Percentiles rank a stretch among this genome's conserved stretches.
phyloP scores from a whole-genome alignment of 1,140 invertebrate species.

The Drosophila varians region DNA sequence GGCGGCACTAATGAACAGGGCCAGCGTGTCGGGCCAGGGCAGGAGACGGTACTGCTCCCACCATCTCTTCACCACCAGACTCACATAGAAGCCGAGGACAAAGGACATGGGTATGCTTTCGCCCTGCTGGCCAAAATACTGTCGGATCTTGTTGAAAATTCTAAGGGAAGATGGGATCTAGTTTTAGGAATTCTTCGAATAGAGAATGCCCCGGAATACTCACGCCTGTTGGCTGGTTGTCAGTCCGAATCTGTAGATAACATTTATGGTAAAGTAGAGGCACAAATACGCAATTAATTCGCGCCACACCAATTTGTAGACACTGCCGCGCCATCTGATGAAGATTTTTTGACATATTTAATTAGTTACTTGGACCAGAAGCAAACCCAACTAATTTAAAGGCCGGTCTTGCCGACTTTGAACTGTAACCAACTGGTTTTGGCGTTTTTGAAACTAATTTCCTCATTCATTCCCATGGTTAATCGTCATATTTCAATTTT shows the following conservation, averaged over 20 bases:
- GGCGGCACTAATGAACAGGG: slow-evolving; percentile 94
- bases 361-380: background rate
- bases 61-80: slow-evolving; percentile 94
- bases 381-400: background rate
- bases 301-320: slow-evolving; percentile 98
- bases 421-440: slow-evolving; percentile 42
- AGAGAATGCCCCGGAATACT: slow-evolving; percentile 68
- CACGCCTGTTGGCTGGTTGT: slow-evolving; percentile 92
- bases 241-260: slow-evolving; percentile 94
- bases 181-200: background rate
- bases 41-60: slow-evolving; percentile 96
- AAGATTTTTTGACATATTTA: slow-evolving; percentile 7
- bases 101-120: slow-evolving; percentile 96
- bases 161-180: slow-evolving; percentile 81
- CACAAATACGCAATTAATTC: slow-evolving; percentile 95
- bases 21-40: slow-evolving; percentile 95
- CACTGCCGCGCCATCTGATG: slow-evolving; percentile 95
- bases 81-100: slow-evolving; percentile 97
- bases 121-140: slow-evolving; percentile 91
- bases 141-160: slow-evolving; percentile 91
- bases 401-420: slow-evolving; percentile 13
- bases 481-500: slow-evolving; percentile 30
- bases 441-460: slow-evolving; percentile 9
- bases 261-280: slow-evolving; percentile 94
- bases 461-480: slow-evolving; percentile 26